Conservation (phyloP, 35 echinoderm and acorn worm genomes). For the Stichopus chloronotus region DNA sequence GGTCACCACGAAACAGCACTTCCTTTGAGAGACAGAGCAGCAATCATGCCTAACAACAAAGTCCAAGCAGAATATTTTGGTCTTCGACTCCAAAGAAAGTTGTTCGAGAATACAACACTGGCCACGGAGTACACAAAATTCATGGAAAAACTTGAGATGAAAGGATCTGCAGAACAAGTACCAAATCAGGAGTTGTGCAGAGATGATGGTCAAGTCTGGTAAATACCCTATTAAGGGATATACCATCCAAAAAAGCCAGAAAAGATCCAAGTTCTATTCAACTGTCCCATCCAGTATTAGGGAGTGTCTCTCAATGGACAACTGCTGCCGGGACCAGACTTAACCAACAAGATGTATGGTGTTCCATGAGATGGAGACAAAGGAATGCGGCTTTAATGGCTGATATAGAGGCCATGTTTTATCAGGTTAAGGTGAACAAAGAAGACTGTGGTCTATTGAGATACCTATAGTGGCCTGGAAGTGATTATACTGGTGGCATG, state of each 20-base stretch:
- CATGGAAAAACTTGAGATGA: too few relatives aligned
- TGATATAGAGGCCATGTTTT: constrained; percentile 65
- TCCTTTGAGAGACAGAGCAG: constrained; percentile 63
- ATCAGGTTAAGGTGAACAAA: constrained; percentile 56
- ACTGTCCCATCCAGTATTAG: constrained; percentile 46
- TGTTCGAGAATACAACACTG: neutral
- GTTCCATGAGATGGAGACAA: constrained; percentile 47
- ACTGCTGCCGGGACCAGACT: constrained; percentile 38
- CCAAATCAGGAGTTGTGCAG: too few relatives aligned
- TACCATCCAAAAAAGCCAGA: constrained; percentile 72
- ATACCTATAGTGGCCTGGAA: constrained; percentile 65
- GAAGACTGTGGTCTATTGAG: too few relatives aligned
- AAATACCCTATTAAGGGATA: constrained; percentile 74
- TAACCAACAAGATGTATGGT: constrained; percentile 21
- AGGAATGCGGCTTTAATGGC: constrained; percentile 54
- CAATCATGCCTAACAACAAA: constrained; percentile 72
- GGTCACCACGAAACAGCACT: constrained; percentile 73
- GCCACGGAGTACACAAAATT: neutral
- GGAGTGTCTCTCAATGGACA: constrained; percentile 48
- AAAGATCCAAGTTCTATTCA: constrained; percentile 47
- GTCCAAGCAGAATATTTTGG: constrained; percentile 56
- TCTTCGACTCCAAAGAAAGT: too few relatives aligned
- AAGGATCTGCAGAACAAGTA: too few relatives aligned
- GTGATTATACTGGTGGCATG: constrained; percentile 19
- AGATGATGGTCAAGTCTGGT: too few relatives aligned